Conservation (phyloP, 1,140 invertebrate species). For the Sitobion miscanthi region DNA sequence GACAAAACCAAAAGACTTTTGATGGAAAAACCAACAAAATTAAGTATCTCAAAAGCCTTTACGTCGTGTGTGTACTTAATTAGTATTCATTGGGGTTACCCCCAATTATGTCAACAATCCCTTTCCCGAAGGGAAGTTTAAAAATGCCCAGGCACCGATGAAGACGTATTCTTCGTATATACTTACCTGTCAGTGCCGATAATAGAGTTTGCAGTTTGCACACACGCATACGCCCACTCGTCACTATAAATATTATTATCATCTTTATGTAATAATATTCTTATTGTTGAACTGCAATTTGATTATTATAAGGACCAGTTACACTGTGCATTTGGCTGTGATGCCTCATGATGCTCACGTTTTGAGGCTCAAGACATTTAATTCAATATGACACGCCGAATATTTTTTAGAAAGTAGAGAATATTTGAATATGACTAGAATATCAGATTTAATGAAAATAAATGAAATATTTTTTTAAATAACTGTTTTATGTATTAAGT, state of each 20-base stretch:
- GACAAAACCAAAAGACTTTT: neutral
- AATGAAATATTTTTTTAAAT: neutral
- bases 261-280: neutral
- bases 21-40: slow-evolving; percentile 42
- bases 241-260: neutral
- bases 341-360: neutral
- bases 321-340: neutral
- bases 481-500: neutral
- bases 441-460: neutral
- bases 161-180: neutral
- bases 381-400: neutral
- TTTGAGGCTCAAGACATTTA: neutral
- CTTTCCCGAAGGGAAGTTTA: neutral
- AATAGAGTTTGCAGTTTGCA: slow-evolving; percentile 36
- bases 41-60: neutral
- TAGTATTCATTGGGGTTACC: slow-evolving; percentile 27
- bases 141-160: neutral
- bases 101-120: slow-evolving; percentile 33
- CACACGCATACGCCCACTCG: neutral
- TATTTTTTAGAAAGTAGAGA: neutral
- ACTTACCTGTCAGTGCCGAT: slow-evolving; percentile 31
- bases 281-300: neutral
- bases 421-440: neutral
- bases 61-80: neutral
- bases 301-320: neutral